Conservation (phyloP, 2,113 vertebrate species). For the Caretta caretta region DNA sequence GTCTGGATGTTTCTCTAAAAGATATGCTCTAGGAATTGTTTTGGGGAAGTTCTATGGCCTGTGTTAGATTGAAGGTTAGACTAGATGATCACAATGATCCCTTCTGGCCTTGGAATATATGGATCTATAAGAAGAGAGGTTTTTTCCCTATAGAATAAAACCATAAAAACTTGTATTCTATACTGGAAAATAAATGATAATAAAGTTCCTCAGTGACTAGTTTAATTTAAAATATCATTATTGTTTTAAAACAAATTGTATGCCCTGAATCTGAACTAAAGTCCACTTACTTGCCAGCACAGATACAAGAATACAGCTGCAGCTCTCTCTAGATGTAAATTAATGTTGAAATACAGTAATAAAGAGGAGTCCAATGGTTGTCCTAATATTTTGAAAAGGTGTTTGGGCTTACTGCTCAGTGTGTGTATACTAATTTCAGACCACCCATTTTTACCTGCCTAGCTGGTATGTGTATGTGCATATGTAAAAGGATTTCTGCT, state of each 20-base stretch:
- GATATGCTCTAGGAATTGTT: neutral
- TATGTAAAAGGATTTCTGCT: neutral
- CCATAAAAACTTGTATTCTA: constrained; percentile 46
- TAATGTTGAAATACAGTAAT: neutral
- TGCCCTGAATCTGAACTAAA: neutral
- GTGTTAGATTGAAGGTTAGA: neutral
- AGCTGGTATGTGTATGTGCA: accelerated
- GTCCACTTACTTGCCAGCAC: neutral
- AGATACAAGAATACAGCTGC: neutral
- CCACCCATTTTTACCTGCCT: constrained; percentile 10
- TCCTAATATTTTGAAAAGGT: neutral
- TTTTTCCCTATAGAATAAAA: constrained; percentile 10
- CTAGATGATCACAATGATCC: neutral
- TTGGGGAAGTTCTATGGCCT: neutral
- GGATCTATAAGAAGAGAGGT: no score
- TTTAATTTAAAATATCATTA: neutral
- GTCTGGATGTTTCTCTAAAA: neutral
- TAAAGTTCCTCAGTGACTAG: neutral
- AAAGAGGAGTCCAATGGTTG: neutral
- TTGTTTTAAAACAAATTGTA: constrained; percentile 26
- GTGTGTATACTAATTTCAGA: constrained; percentile 11
- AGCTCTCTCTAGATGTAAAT: neutral
- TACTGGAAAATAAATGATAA: constrained; percentile 41
- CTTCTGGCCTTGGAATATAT: neutral
- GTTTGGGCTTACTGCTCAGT: neutral